Conservation (phyloP, 2,113 vertebrate genomes). For the Macrotis lagotis region DNA sequence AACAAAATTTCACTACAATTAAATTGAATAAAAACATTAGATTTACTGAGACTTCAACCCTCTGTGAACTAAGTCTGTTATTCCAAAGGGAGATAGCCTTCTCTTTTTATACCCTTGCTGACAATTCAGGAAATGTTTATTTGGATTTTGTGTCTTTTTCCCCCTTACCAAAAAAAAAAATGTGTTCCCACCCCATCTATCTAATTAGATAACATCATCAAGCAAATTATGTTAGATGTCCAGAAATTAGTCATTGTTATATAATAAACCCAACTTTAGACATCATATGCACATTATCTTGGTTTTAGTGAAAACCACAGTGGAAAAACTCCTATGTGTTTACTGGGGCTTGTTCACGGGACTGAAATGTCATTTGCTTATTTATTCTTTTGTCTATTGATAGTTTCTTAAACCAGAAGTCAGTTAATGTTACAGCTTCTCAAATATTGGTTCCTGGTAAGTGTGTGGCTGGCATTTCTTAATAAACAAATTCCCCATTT, state of each 20-base stretch:
- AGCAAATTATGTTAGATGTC: background rate
- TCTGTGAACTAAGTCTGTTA: background rate
- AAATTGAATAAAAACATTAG: too few relatives aligned
- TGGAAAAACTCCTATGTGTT: conserved; percentile 6
- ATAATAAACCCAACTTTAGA: background rate
- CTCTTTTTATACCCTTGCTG: background rate
- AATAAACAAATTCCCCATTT: background rate
- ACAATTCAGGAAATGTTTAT: background rate
- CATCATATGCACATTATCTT: background rate
- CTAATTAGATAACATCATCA: background rate
- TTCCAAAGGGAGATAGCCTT: background rate
- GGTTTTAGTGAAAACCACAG: conserved; percentile 7
- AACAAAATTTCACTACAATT: background rate
- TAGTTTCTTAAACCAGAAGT: background rate
- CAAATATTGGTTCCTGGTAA: conserved; percentile 27
- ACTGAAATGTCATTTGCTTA: conserved; percentile 22
- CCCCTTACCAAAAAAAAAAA: conserved; percentile 23
- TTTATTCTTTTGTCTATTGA: conserved; percentile 34
- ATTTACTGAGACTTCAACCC: background rate
- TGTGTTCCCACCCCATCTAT: background rate
- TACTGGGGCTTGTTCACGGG: background rate
- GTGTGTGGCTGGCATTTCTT: background rate
- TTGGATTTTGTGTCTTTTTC: background rate
- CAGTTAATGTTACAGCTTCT: background rate
- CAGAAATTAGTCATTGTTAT: background rate